Evolutionary conservation across 2,113 vertebrate species (phyloP).

Genomic region (Corythoichthys haematopterus): DNA sequence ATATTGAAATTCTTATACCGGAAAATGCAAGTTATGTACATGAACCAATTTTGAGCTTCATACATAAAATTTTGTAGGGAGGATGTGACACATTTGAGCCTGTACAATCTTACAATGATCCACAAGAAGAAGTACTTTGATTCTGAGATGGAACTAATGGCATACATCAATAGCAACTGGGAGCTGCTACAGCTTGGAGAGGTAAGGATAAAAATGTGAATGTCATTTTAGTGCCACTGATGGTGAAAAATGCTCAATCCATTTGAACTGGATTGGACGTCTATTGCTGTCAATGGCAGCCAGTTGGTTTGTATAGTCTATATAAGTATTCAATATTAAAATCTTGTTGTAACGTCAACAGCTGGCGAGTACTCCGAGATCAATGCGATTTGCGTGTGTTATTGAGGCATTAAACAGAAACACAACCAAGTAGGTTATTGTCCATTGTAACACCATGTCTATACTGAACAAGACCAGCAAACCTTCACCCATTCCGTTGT

Average conservation of each 20-base stretch:
- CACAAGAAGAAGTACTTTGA: constrained; percentile 99
- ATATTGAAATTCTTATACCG: no score
- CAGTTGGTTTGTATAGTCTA: not conserved
- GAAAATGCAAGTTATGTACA: no score
- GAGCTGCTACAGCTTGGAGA: constrained; percentile 90
- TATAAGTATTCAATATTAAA: not conserved
- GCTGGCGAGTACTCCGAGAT: constrained; percentile 86
- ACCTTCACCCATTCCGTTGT: not conserved
- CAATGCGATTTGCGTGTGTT: constrained; percentile 85
- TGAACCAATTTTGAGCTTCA: not conserved
- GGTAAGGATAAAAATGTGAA: constrained; percentile 59
- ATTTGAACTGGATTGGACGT: not conserved
- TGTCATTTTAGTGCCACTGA: not conserved
- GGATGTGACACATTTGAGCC: constrained; percentile 93
- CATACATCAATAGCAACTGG: constrained; percentile 97
- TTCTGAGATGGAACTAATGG: constrained; percentile 93
- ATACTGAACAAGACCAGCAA: not conserved
- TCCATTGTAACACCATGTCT: not conserved
- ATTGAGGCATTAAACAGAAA: constrained; percentile 93
- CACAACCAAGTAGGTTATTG: constrained; percentile 83
- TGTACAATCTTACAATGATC: constrained; percentile 98
- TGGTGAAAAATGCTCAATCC: not conserved
- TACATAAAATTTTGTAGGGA: constrained; percentile 74
- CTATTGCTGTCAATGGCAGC: no score
- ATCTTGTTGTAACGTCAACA: constrained; percentile 38